Conservation (phyloP, 2,888 invertebrate genomes). For the Coelopa pilipes region DNA sequence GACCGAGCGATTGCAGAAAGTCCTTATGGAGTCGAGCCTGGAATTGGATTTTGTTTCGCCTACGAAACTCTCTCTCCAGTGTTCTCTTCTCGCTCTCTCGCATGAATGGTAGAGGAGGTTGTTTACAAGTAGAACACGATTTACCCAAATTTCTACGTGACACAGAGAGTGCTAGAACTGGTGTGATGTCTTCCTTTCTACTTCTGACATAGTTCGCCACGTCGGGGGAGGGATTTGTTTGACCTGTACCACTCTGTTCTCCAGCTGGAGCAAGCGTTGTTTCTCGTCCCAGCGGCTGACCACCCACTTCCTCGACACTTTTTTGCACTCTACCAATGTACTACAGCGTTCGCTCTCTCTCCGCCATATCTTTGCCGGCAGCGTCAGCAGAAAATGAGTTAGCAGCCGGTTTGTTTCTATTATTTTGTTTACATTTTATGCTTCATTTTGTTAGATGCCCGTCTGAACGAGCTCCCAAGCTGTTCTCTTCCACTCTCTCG, state of each 20-base stretch:
- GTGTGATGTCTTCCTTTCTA: too few relatives aligned
- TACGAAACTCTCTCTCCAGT: too few relatives aligned
- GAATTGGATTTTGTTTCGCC: too few relatives aligned
- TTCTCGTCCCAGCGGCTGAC: neutral
- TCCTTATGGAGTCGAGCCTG: too few relatives aligned
- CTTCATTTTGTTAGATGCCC: neutral
- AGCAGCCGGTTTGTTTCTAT: neutral
- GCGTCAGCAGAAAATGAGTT: neutral
- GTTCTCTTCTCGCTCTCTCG: too few relatives aligned
- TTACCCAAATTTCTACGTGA: too few relatives aligned
- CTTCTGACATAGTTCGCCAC: neutral
- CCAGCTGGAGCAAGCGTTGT: neutral
- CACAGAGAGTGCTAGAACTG: too few relatives aligned
- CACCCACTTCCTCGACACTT: neutral
- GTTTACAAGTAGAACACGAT: too few relatives aligned
- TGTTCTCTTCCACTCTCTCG: neutral
- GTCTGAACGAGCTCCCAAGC: neutral
- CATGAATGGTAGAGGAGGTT: too few relatives aligned
- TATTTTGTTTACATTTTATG: neutral
- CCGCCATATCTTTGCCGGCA: neutral
- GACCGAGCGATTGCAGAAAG: too few relatives aligned
- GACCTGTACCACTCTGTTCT: neutral
- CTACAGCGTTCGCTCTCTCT: neutral
- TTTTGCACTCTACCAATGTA: neutral
- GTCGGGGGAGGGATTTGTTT: too few relatives aligned